These are phyloP conservation scores for Coenonympha arcania DNA, from an alignment of 2,888 invertebrate species.

Conservation along the genomic window DNA sequence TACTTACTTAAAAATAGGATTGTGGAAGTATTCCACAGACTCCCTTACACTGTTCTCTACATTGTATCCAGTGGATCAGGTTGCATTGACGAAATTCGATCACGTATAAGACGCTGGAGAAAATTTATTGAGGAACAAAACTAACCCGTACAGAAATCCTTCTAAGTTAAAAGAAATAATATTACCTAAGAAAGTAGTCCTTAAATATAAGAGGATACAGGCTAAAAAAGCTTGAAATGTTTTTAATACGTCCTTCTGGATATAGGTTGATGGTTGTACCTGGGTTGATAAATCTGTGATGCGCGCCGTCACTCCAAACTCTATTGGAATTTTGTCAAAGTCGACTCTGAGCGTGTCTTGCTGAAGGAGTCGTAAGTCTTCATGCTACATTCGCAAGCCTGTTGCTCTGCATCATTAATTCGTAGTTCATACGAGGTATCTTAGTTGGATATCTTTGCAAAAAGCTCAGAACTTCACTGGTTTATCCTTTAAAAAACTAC, in stretches of 20 bases:
- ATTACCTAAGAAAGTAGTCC: constrained; percentile 3
- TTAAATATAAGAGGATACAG: not conserved
- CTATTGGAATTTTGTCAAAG: constrained; percentile 49
- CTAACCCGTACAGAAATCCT: constrained; percentile 16
- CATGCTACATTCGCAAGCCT: constrained; percentile 56
- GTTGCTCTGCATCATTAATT: constrained; percentile 34
- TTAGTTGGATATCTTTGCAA: not conserved
- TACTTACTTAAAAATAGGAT: not conserved
- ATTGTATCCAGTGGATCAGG: constrained; percentile 18
- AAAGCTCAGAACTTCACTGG: too few relatives aligned
- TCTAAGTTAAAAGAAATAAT: not conserved
- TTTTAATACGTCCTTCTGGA: not conserved
- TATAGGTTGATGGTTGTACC: constrained; percentile 17
- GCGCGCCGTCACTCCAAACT: constrained; percentile 32
- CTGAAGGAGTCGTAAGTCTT: constrained; percentile 58
- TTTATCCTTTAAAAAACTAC: too few relatives aligned
- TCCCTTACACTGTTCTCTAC: constrained; percentile 8
- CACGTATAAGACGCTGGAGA: constrained; percentile 22
- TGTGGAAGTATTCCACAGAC: not conserved
- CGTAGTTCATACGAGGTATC: not conserved
- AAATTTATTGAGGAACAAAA: constrained; percentile 25
- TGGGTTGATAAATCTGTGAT: constrained; percentile 34
- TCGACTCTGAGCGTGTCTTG: constrained; percentile 40
- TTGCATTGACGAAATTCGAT: constrained; percentile 27
- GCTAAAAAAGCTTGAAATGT: constrained; percentile 1